Percentiles rank a stretch among this genome's conserved stretches.
Evolutionary conservation across 2,797 vertebrate species (phyloP).

Genomic region (Trematomus bernacchii): DNA sequence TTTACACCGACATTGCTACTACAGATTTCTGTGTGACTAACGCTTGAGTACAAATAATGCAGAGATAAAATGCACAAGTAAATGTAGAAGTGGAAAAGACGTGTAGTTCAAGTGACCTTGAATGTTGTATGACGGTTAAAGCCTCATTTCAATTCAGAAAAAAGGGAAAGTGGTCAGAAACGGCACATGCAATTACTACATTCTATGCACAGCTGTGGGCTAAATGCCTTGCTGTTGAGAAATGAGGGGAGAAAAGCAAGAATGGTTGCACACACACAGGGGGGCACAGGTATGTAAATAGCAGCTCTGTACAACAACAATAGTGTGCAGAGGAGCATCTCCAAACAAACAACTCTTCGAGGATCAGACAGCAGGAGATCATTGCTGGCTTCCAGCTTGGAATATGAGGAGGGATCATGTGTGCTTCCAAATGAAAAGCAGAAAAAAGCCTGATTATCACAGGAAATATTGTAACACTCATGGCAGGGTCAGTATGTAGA

Average conservation of each 20-base stretch:
- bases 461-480: conserved; percentile 27
- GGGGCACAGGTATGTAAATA: conserved; percentile 41
- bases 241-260: conserved; percentile 15
- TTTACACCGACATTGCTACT: conserved; percentile 53
- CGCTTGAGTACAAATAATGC: conserved; percentile 49
- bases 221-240: conserved; percentile 41
- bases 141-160: conserved; percentile 27
- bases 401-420: conserved; percentile 12
- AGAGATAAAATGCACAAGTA: conserved; percentile 48
- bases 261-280: conserved; percentile 15
- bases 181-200: conserved; percentile 10
- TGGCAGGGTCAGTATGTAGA: conserved; percentile 19
- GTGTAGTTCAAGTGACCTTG: conserved; percentile 46
- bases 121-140: conserved; percentile 2
- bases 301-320: conserved; percentile 29
- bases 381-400: conserved; percentile 34
- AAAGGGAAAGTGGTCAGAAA: conserved; percentile 22
- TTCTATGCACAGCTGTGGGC: conserved; percentile 5
- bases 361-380: conserved; percentile 55
- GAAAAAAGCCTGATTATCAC: conserved; percentile 15
- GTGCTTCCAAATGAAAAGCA: conserved; percentile 6
- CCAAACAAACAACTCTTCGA: conserved; percentile 52
- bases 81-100: conserved; percentile 32
- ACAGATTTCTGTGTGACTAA: conserved; percentile 49
- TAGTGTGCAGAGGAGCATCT: conserved; percentile 43